Evolutionary conservation across 1,140 invertebrate genomes (phyloP).

Genomic region (Penaeus chinensis): DNA sequence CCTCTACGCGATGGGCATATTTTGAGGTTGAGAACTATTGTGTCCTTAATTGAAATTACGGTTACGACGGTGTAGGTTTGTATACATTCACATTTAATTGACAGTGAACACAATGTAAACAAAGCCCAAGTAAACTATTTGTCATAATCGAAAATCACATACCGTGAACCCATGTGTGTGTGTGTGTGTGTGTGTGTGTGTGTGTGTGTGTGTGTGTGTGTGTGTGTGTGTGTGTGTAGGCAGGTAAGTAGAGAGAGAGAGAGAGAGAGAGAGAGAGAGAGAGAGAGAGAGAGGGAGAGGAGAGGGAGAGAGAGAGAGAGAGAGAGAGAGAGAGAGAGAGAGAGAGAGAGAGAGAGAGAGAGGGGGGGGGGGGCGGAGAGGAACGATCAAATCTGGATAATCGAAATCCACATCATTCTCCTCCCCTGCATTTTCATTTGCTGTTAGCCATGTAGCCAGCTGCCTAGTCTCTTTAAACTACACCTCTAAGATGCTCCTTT

Average conservation of each 20-base stretch:
- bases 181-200: slow-evolving; percentile 25
- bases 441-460: no score
- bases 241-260: neutral
- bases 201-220: slow-evolving; percentile 26
- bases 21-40: no score
- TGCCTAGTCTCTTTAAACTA: no score
- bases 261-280: slow-evolving; percentile 16
- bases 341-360: slow-evolving; percentile 21
- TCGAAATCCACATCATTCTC: neutral
- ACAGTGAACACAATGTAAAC: no score
- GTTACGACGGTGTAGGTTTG: no score
- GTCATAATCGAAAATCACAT: no score
- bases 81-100: no score
- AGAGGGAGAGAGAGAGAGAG: neutral
- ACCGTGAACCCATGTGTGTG: no score
- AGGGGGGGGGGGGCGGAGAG: neutral
- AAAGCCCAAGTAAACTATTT: no score
- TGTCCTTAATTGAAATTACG: no score
- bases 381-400: neutral
- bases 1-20: no score
- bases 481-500: no score
- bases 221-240: neutral
- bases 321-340: neutral
- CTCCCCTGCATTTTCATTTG: neutral
- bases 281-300: neutral